These are phyloP conservation scores for Atta colombica DNA, from an alignment of 1,140 invertebrate genomes.

Conservation along the genomic window DNA sequence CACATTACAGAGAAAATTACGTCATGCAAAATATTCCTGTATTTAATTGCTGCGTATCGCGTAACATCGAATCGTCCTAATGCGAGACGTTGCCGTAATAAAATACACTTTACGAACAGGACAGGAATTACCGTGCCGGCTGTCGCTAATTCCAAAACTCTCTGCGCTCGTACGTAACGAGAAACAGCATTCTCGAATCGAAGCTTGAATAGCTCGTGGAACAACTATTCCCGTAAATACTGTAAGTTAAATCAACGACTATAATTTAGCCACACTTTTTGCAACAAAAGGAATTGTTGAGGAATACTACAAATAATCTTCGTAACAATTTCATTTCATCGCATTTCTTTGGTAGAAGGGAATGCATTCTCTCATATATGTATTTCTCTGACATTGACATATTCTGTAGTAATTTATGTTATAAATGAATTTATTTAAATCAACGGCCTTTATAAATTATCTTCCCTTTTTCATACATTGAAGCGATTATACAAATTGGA, in stretches of 20 bases:
- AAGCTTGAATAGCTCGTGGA: constrained; percentile 41
- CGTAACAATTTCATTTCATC: constrained; percentile 19
- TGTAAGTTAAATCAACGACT: constrained; percentile 37
- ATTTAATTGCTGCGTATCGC: constrained; percentile 56
- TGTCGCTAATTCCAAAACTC: constrained; percentile 57
- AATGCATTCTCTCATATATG: not conserved
- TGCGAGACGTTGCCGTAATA: constrained; percentile 13
- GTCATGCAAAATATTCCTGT: constrained; percentile 54
- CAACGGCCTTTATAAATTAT: not conserved
- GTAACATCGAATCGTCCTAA: constrained; percentile 50
- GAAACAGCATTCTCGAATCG: constrained; percentile 54
- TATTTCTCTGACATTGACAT: not conserved
- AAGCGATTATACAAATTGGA: not conserved
- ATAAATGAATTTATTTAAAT: not conserved
- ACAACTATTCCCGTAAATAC: constrained; percentile 53
- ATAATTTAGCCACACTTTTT: constrained; percentile 37
- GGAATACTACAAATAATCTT: constrained; percentile 39
- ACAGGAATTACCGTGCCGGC: constrained; percentile 33
- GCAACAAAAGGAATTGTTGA: constrained; percentile 10
- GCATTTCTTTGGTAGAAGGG: not conserved
- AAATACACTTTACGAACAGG: constrained; percentile 29
- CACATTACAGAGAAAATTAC: constrained; percentile 51
- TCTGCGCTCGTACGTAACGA: constrained; percentile 58
- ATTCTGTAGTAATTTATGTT: not conserved
- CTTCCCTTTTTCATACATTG: not conserved